Evolutionary conservation across 30 jellyfish, hydroid and myxozoan species (phyloP).

Genomic region (Aurelia coerulea): DNA sequence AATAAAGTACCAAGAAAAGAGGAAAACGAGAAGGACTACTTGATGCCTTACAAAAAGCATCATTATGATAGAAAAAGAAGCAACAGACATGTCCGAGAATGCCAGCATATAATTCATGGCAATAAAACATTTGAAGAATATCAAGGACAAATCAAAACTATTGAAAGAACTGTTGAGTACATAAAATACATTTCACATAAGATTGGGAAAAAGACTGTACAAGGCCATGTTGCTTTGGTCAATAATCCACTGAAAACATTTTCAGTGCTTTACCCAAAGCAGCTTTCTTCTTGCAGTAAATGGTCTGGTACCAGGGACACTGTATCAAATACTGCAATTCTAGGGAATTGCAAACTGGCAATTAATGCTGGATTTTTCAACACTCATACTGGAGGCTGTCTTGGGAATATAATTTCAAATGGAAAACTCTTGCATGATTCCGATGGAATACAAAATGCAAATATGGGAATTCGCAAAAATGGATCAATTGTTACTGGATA

Average conservation of each 20-base stretch:
- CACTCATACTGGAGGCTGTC: constrained; percentile 77
- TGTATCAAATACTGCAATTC: constrained; percentile 66
- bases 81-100: constrained; percentile 76
- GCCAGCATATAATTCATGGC: constrained; percentile 79
- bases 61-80: constrained; percentile 66
- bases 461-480: constrained; percentile 80
- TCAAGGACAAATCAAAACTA: not conserved
- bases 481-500: constrained; percentile 88
- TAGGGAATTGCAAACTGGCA: constrained; percentile 70
- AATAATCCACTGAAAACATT: constrained; percentile 63
- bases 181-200: not conserved
- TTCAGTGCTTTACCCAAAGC: constrained; percentile 75
- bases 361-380: constrained; percentile 91
- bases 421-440: constrained; percentile 69
- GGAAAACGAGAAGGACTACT: constrained; percentile 11
- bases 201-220: not conserved
- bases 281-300: constrained; percentile 55
- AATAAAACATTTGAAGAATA: constrained; percentile 57
- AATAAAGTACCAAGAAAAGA: too few relatives aligned
- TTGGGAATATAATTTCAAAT: constrained; percentile 85
- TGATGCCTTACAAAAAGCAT: constrained; percentile 55
- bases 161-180: not conserved
- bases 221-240: constrained; percentile 76
- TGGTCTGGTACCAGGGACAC: constrained; percentile 57
- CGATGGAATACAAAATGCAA: constrained; percentile 72